phyloP scores from a whole-genome alignment of 1,140 invertebrate genomes.

The Drosophila miranda region DNA sequence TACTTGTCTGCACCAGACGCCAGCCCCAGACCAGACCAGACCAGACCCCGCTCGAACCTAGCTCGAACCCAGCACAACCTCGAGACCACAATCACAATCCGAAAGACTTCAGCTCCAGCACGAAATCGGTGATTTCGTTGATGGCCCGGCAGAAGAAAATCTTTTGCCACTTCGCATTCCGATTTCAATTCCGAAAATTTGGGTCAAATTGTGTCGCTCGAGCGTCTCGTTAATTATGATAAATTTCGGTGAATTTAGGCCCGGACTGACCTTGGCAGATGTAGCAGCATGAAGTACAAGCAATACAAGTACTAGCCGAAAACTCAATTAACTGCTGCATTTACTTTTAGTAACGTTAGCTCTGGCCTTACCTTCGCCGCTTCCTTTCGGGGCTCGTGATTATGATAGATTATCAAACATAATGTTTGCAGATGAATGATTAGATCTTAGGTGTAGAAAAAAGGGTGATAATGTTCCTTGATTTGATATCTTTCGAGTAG shows the following conservation, averaged over 20 bases:
- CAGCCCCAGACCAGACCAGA: slow-evolving; percentile 2
- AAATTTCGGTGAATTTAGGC: slow-evolving; percentile 50
- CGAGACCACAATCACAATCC: slow-evolving; percentile 44
- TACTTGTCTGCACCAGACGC: slow-evolving; percentile 20
- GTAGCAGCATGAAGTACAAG: slow-evolving; percentile 27
- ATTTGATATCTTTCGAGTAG: slow-evolving; percentile 1
- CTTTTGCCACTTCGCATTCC: slow-evolving; percentile 52
- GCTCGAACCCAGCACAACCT: slow-evolving; percentile 47
- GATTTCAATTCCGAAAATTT: slow-evolving; percentile 48
- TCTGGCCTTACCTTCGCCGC: slow-evolving; percentile 37
- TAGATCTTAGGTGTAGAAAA: neutral
- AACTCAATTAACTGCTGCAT: slow-evolving; percentile 41
- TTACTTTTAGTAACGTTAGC: slow-evolving; percentile 9
- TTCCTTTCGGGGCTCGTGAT: slow-evolving; percentile 38
- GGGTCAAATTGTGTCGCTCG: slow-evolving; percentile 72
- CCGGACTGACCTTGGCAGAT: slow-evolving; percentile 36
- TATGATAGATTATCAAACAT: slow-evolving; percentile 22
- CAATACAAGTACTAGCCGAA: slow-evolving; percentile 19
- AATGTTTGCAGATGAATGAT: slow-evolving; percentile 4
- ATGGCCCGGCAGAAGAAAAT: slow-evolving; percentile 53
- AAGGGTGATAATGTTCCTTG: slow-evolving; percentile 1
- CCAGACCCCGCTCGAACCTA: neutral
- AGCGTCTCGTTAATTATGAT: slow-evolving; percentile 63
- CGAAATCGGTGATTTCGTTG: slow-evolving; percentile 42
- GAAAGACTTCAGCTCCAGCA: slow-evolving; percentile 47